Evolutionary conservation across 2,888 invertebrate species (phyloP), one percentile per base, ranked within the genome.

Genomic region (Heliconius hortense): DNA sequence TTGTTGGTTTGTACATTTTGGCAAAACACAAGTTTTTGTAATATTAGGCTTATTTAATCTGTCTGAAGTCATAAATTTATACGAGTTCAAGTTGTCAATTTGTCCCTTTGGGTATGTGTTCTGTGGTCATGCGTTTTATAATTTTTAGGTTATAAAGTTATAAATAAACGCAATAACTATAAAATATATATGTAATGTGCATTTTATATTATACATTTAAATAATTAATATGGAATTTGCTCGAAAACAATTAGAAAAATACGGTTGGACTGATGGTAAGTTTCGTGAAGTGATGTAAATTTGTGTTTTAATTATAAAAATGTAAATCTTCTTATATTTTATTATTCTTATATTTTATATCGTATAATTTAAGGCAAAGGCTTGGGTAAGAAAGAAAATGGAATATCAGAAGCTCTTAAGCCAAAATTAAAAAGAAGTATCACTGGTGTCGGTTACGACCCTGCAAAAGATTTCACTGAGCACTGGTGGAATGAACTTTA

Each of bases 401-500:
- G 98, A 10, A 97, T 98, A 75, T 92, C 95, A 0, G 94, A 96
- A 79, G 96, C 98, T 0, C 83, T 98, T 1, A 97, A 96, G 87
- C 96, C 97, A 0, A 96, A 96, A 84, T 85, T 97, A 13, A 98
- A 98, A 87, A 96, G 97, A 77, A 97, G 98, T 84, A 96, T 94
- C 18, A 88, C 95, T 0, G 98, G 98, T 0, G 86, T 98, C 31
- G 98, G 98, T 0, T 96, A 97, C 81, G 96, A 97, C 85, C 92
- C 95, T 4, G 96, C 96, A 0, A 95, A 96, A 11, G 96, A 97
- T 82, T 97, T 96, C 84, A 96, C 96, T 0, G 96, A 96, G 80
- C 96, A 97, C 82, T 98, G 98, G 98, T 98, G 97, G 97, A 96
- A 96, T 79, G 95, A 95, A 15, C 92, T 96, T 13, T 98, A 96